Evolutionary conservation across 2,797 vertebrate species (phyloP).

Genomic region (Acanthopagrus latus): DNA sequence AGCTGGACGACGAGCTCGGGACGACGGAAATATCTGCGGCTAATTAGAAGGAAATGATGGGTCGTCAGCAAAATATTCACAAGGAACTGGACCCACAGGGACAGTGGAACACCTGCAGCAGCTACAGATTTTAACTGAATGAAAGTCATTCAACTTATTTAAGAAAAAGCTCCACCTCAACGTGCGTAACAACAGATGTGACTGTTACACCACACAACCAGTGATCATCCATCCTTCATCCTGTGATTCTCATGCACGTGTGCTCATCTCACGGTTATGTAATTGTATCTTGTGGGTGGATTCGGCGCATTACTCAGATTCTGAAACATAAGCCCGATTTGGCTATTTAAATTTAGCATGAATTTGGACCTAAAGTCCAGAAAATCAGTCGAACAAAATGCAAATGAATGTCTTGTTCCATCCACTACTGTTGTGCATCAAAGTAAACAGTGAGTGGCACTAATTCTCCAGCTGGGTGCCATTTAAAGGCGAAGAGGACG

Average conservation of each 20-base stretch:
- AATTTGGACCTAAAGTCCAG: no score
- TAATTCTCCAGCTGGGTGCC: no score
- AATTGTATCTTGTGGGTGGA: no score
- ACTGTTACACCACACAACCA: background rate
- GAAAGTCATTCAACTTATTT: background rate
- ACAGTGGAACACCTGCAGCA: background rate
- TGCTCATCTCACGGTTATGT: background rate
- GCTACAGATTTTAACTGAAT: background rate
- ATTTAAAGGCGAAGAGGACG: no score
- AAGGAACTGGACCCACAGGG: background rate
- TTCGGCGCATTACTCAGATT: no score
- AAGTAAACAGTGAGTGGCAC: no score
- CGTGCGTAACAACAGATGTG: no score
- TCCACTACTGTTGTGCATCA: no score
- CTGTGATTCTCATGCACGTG: background rate
- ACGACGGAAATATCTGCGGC: constrained; percentile 53
- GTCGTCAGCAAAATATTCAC: constrained; percentile 27
- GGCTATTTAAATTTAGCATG: no score
- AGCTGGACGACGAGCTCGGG: constrained; percentile 64
- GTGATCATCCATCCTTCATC: background rate
- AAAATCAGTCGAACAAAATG: no score
- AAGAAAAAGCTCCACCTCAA: background rate
- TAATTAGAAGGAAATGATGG: constrained; percentile 81
- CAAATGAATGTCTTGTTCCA: no score
- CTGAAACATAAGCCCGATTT: no score